phyloP scores from a whole-genome alignment of 2,797 vertebrate genomes.

The Peromyscus aztecus region DNA sequence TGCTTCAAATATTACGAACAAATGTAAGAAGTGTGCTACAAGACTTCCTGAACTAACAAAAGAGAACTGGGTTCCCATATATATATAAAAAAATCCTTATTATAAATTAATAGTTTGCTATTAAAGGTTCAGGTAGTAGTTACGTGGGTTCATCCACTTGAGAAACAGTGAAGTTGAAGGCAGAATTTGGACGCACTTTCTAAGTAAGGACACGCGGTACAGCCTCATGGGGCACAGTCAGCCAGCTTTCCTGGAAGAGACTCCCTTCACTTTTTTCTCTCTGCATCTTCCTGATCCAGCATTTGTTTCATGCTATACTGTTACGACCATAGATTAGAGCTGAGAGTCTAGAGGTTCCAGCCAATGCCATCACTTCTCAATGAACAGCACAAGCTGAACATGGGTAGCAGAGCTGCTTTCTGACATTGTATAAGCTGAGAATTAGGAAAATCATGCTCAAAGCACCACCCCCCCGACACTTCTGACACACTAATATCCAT shows the following conservation, averaged over 20 bases:
- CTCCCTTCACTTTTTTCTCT: not conserved
- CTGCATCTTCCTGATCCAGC: not conserved
- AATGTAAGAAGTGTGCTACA: not conserved
- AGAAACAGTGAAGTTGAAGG: not conserved
- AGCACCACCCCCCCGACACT: too few species aligned
- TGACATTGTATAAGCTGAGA: not conserved
- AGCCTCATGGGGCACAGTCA: not conserved
- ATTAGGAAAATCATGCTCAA: not conserved
- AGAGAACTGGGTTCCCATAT: not conserved
- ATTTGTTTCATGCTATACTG: not conserved
- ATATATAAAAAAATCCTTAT: not conserved
- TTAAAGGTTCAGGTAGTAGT: not conserved
- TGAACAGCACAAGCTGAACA: not conserved
- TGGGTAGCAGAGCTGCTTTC: not conserved
- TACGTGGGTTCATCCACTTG: not conserved
- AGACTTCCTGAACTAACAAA: not conserved
- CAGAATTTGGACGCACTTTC: not conserved
- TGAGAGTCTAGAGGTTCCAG: not conserved
- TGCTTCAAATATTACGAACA: not conserved
- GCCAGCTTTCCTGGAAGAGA: not conserved
- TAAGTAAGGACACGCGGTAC: not conserved
- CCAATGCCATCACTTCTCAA: not conserved
- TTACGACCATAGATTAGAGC: not conserved
- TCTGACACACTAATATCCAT: not conserved
- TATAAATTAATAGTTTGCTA: conserved; percentile 1